These are phyloP conservation scores for Euplagia quadripunctaria DNA, from an alignment of 2,888 invertebrate species.

Conservation along the genomic window DNA sequence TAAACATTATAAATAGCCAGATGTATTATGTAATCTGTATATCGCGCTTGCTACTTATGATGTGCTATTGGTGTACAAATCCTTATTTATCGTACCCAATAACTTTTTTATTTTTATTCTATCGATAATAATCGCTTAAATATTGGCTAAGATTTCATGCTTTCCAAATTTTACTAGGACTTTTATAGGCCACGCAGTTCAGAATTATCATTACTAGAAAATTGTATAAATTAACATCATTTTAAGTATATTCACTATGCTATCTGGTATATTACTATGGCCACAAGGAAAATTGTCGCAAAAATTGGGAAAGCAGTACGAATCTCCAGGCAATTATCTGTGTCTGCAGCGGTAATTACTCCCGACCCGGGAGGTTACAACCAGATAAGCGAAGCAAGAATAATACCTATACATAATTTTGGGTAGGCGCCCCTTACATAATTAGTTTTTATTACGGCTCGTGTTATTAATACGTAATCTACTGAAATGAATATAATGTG, in stretches of 20 bases:
- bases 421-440: constrained; percentile 26
- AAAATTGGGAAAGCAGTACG: constrained; percentile 59
- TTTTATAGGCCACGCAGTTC: neutral
- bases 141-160: too few relatives aligned
- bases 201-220: neutral
- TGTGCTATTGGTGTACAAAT: too few relatives aligned
- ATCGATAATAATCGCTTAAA: too few relatives aligned
- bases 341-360: constrained; percentile 72
- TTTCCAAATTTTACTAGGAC: too few relatives aligned
- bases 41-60: too few relatives aligned
- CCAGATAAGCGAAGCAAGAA: constrained; percentile 63
- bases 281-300: constrained; percentile 54
- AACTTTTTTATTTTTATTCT: neutral
- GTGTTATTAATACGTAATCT: constrained; percentile 30
- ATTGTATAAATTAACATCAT: neutral
- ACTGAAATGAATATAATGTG: constrained; percentile 23
- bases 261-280: constrained; percentile 1
- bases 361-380: constrained; percentile 55
- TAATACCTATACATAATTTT: constrained; percentile 36
- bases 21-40: too few relatives aligned
- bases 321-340: constrained; percentile 72
- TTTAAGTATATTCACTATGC: neutral
- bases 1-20: too few relatives aligned
- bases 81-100: too few relatives aligned
- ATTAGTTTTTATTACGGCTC: constrained; percentile 39